A percentile compares a stretch with the other conserved stretches of the same genome.
These are phyloP conservation scores for Arizona elegans DNA, from an alignment of 2,113 vertebrate genomes.

Conservation along the genomic window DNA sequence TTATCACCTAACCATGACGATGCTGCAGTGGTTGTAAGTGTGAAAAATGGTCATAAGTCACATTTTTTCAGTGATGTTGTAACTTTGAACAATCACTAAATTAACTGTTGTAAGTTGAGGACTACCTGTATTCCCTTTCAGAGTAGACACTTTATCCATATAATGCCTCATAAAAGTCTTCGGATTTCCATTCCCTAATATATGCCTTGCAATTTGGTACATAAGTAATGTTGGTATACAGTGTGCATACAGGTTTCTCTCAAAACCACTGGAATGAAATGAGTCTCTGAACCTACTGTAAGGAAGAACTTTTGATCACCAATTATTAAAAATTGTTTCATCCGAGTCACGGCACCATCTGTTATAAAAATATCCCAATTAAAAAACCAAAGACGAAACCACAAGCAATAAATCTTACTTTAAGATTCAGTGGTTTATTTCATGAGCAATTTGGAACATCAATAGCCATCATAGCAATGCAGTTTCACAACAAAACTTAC, in stretches of 20 bases:
- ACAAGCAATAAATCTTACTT: no score
- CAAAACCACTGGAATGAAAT: not conserved
- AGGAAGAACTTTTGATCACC: not conserved
- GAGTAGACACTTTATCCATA: not conserved
- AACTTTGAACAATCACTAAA: not conserved
- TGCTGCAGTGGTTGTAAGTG: not conserved
- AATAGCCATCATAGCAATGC: no score
- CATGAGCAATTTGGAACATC: no score
- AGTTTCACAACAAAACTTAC: no score
- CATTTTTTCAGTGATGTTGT: not conserved
- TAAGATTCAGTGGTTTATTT: no score
- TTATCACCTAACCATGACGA: not conserved
- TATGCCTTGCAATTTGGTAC: not conserved
- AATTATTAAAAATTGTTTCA: no score
- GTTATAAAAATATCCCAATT: no score
- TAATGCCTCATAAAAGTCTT: not conserved
- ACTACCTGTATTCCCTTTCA: not conserved
- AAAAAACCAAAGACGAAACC: no score
- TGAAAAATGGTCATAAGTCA: not conserved
- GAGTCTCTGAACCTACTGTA: not conserved
- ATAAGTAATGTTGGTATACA: not conserved
- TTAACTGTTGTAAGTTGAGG: not conserved
- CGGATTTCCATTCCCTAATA: not conserved
- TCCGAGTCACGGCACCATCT: no score
- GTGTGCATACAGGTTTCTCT: not conserved